phyloP scores from a whole-genome alignment of 2,113 vertebrate species.

The Xenopus laevis region DNA sequence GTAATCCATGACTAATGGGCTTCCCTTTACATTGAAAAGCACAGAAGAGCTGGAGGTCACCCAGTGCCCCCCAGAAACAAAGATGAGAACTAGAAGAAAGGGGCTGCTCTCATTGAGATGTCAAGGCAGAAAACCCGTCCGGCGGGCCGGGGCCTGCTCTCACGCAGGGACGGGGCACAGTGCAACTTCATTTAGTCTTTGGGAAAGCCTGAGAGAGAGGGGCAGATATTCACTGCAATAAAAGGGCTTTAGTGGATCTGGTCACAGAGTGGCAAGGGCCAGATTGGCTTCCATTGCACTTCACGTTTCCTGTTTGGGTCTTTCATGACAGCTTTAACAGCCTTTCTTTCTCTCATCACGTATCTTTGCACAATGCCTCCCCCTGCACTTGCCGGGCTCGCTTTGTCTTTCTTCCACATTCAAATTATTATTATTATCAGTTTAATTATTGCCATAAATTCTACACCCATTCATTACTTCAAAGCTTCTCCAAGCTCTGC shows the following conservation, averaged over 20 bases:
- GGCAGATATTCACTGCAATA: slow-evolving; percentile 35
- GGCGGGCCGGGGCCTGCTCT: slow-evolving; percentile 31
- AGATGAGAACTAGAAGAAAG: slow-evolving; percentile 42
- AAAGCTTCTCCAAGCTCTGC: slow-evolving; percentile 9
- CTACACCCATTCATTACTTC: slow-evolving; percentile 4
- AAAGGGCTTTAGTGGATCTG: slow-evolving; percentile 31
- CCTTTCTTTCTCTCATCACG: slow-evolving; percentile 4
- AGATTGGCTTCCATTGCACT: slow-evolving; percentile 25
- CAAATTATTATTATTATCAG: slow-evolving; percentile 13
- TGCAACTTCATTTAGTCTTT: slow-evolving; percentile 46
- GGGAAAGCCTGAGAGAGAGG: slow-evolving; percentile 31
- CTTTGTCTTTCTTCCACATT: slow-evolving; percentile 6
- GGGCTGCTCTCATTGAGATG: slow-evolving; percentile 45
- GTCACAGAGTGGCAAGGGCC: slow-evolving; percentile 13
- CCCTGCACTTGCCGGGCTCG: neutral
- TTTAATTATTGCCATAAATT: slow-evolving; percentile 12
- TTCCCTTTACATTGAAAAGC: slow-evolving; percentile 45
- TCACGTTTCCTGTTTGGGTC: slow-evolving; percentile 17
- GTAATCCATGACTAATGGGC: slow-evolving; percentile 46
- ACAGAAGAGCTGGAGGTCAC: slow-evolving; percentile 42
- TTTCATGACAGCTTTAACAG: slow-evolving; percentile 20
- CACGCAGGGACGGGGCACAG: slow-evolving; percentile 44
- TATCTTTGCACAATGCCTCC: neutral
- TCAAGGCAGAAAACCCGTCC: slow-evolving; percentile 42
- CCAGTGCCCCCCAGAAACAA: slow-evolving; percentile 43